Evolutionary conservation across 2,888 invertebrate species (phyloP), one percentile per base, ranked within the genome.

Genomic region (Dione juno): DNA sequence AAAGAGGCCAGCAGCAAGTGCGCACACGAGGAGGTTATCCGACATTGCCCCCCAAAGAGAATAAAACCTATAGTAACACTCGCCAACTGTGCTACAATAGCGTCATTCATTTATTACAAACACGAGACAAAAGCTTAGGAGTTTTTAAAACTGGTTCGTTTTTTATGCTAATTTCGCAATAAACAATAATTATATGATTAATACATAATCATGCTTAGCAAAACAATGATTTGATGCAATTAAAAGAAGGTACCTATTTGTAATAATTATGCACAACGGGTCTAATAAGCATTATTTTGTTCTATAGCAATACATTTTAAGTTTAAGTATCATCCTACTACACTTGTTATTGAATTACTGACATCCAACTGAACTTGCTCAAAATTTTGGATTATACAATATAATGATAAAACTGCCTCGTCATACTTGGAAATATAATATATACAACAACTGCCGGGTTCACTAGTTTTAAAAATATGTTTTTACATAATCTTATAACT

Each of bases 201-300:
- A 13, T 37, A 37, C 37, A 14, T 57, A 57, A 59, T 43, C 21
- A 43, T 59, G 14, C 14, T 59, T 14, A 43, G 14, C 21, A 59
- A 21, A 43, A 59, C 59, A 59, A 59, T 43, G 43, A 59, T 43
- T 6, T 21, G 43, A 59, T 21, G 43, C 43, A 43, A 43, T 28
- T 43, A 59, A 43, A 21, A 10, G n/a, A n/a, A n/a, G n/a, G n/a
- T n/a, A n/a, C n/a, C n/a, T n/a, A 53, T 14, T 53, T 53, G 28
- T 21, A 16, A 54, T 16, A 54, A n/a, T n/a, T 3, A 37, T 1
- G 9, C 10, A 16, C 54, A 37, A 13, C 7, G 13, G 13, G 7
- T 54, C 37, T 54, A 35, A 37, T 37, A n/a, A 54, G 54, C 35
- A 54, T 54, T 37, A 37, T 37, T 37, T 54, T 54, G n/a, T 37